Evolutionary conservation across 2,888 invertebrate species (phyloP), one percentile per base, ranked within the genome.

Genomic region (Aphodius sticticus): DNA sequence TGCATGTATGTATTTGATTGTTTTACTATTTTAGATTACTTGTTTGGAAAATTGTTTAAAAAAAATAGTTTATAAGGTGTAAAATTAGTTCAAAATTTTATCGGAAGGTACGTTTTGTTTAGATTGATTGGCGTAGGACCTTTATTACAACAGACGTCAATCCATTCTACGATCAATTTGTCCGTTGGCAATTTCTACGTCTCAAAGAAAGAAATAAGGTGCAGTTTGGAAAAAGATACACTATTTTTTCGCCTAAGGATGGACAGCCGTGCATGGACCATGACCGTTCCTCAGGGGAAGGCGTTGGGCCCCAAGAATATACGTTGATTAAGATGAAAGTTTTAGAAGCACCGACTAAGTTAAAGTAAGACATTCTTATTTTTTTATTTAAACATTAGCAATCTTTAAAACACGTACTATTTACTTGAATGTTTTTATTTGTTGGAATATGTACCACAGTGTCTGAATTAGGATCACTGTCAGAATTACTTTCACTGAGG

Each of bases 201-300:
- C 90, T 99, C 35, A 96, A 94, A 87, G 94, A 94, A 81, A 92
- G 94, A 75, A 96, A 97, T 82, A 98, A 98, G 90, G 94, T 99
- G 37, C 94, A 96, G 90, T 99, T 96, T 90, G 99, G 99, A 16
- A 99, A 99, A 90, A 92, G 99, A 6, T 96, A 99, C 87, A 98
- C 99, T 0, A 96, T 99, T 83, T 99, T 93, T 89, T 99, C 99
- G 0, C 98, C 99, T 0, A 93, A 96, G 86, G 99, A 99, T 90
- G 95, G 95, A 7, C 99, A 99, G 88, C 99, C 99, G 0, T 99
- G 99, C 88, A 99, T 99, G 99, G 99, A 99, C 89, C 99, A 99
- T 88, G 99, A 99, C 89, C 93, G 99, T 84, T 94, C 96, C 70
- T 91, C 94, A 2, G 99, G 99, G 0, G 99, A 99, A 91, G 99